Evolutionary conservation across 2,797 vertebrate species (phyloP).

Genomic region (Sciurus carolinensis): DNA sequence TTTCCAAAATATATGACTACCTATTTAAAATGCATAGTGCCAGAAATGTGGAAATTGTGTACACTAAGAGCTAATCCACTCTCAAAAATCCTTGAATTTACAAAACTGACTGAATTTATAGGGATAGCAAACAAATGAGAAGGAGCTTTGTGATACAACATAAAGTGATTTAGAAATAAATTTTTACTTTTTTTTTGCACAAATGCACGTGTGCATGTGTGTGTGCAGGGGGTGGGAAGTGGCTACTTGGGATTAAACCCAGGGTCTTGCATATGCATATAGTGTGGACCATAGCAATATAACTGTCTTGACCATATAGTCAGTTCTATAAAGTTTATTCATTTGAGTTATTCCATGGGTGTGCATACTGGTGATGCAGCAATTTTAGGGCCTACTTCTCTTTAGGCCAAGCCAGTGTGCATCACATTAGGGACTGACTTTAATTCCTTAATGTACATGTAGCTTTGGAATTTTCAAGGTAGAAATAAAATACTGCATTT

Average conservation of each 20-base stretch:
- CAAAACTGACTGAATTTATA: neutral
- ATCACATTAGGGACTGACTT: neutral
- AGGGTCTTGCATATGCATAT: neutral
- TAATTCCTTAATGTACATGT: neutral
- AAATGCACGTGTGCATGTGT: too few relatives aligned
- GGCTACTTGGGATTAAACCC: neutral
- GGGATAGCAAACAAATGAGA: neutral
- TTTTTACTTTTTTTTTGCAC: neutral
- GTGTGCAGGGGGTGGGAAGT: too few relatives aligned
- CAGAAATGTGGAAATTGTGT: neutral
- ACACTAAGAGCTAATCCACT: neutral
- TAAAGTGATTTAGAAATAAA: conserved; percentile 8
- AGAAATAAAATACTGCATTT: conserved; percentile 24
- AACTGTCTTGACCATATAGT: neutral
- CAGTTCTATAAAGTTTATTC: neutral
- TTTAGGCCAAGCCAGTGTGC: neutral
- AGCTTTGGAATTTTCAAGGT: neutral
- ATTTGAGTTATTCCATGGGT: neutral
- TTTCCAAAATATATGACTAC: neutral
- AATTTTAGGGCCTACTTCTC: neutral
- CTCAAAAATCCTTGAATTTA: neutral
- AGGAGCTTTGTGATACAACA: neutral
- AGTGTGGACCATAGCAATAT: neutral
- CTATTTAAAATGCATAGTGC: conserved; percentile 2
- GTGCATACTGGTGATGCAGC: neutral